Evolutionary conservation across 2,113 vertebrate species (phyloP).

Genomic region (Brienomyrus longianalis): DNA sequence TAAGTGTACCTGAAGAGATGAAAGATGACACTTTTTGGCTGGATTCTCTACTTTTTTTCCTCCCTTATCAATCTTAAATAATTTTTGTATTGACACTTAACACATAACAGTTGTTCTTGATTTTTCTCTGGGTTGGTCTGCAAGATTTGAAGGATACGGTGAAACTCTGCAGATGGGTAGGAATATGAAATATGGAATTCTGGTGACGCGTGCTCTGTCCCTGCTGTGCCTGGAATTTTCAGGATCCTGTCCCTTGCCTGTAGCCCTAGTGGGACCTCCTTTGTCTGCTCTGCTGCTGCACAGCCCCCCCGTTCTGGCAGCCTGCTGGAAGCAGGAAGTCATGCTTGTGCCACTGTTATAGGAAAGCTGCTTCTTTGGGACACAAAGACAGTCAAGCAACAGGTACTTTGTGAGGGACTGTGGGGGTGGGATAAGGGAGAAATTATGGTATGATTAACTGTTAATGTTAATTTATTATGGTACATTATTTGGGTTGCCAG

Average conservation of each 20-base stretch:
- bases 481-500: neutral
- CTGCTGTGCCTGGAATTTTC: constrained; percentile 34
- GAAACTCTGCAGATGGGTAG: neutral
- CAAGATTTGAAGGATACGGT: neutral
- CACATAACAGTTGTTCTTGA: neutral
- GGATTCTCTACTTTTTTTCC: neutral
- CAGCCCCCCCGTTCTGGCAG: constrained; percentile 44
- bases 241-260: constrained; percentile 92
- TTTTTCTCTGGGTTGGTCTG: neutral
- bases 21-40: neutral
- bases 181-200: neutral
- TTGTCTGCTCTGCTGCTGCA: constrained; percentile 89
- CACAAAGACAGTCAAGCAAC: constrained; percentile 94
- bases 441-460: neutral
- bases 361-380: constrained; percentile 92
- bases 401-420: constrained; percentile 57
- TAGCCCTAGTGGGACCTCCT: constrained; percentile 86
- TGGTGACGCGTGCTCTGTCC: neutral
- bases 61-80: neutral
- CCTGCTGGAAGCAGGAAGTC: constrained; percentile 36
- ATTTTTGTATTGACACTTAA: neutral
- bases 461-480: neutral
- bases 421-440: neutral
- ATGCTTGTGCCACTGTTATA: constrained; percentile 55
- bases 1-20: neutral